Base-by-base conservation (phyloP, 30 jellyfish, hydroid and myxozoan genomes). In the Pseudorhiza aurosa region DNA sequence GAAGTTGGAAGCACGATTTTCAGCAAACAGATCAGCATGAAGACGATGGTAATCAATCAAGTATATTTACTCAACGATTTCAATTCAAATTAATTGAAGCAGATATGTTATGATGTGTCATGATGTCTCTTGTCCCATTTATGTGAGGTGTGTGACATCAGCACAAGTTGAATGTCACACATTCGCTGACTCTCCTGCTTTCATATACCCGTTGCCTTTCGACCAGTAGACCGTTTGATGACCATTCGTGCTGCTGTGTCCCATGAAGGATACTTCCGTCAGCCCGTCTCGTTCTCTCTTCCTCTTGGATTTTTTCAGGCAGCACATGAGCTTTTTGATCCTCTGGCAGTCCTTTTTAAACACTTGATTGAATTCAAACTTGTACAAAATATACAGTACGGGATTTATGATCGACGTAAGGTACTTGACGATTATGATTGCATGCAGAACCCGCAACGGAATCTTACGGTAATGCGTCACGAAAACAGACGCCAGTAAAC, bases 321-420 rank as follows among this genome's bases (percentile, higher is more conserved):
- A 59, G 59, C 89, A 63, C 17, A 43, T 15, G 45, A 28, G 72
- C 37, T 33, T 35, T 50, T 33, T 32, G 30, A 60, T 10, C 44
- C 40, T 64, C 36, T 62, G 19, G 57, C 71, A 50, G 73, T 82
- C 94, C 28, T 30, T 58, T n/a, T 59, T 58, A 65, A 68, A 69
- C 71, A 28, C 81, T 58, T 82, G 75, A 67, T 82, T 40, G 62
- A 82, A 82, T 36, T 82, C 94, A 55, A 18, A 82, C 29, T 82
- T 82, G 21, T 69, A 82, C 57, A 82, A 64, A 15, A 69, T 82
- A 65, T 64, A 82, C 53, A 82, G 67, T 11, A 46, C 30, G 18
- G 94, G 94, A 40, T 82, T 82, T 10, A 82, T 15, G 33, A 82
- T 51, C 42, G 94, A 82, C 37, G 87, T 82, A 12, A 82, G 86